Conservation (phyloP, 2,113 vertebrate species). For the Clarias magur region DNA sequence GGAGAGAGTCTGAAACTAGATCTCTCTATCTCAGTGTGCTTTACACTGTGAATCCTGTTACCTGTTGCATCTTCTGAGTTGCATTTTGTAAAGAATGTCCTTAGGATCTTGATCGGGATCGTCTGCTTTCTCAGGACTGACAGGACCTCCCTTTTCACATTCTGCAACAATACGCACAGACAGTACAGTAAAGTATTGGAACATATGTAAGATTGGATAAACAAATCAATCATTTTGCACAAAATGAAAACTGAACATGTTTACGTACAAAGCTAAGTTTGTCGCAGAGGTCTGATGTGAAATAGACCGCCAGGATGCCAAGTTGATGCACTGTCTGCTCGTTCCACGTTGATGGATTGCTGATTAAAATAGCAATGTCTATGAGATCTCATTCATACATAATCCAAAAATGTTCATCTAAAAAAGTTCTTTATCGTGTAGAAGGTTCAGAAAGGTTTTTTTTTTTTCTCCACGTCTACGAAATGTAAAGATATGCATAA, state of each 20-base stretch:
- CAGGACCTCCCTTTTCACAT: neutral
- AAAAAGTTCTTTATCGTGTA: too few species aligned
- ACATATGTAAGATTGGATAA: neutral
- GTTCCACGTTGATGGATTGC: slow-evolving; percentile 57
- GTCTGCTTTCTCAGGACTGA: neutral
- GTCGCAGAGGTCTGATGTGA: slow-evolving; percentile 61
- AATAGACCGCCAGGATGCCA: slow-evolving; percentile 61
- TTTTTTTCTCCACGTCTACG: too few species aligned
- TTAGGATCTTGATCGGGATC: neutral
- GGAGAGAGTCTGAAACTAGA: neutral
- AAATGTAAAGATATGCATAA: neutral
- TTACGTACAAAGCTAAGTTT: slow-evolving; percentile 32
- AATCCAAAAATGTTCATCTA: too few species aligned
- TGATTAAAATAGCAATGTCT: slow-evolving; percentile 36
- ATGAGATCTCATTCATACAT: neutral
- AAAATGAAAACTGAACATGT: neutral
- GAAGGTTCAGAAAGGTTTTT: too few species aligned
- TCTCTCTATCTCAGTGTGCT: neutral
- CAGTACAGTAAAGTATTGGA: neutral
- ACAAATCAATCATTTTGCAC: neutral
- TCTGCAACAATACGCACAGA: neutral
- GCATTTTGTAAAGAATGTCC: neutral
- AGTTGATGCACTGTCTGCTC: slow-evolving; percentile 56
- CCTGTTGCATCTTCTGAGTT: neutral
- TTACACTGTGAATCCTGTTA: neutral